phyloP scores from a whole-genome alignment of 2,888 invertebrate species.

The Pilophorus perplexus region DNA sequence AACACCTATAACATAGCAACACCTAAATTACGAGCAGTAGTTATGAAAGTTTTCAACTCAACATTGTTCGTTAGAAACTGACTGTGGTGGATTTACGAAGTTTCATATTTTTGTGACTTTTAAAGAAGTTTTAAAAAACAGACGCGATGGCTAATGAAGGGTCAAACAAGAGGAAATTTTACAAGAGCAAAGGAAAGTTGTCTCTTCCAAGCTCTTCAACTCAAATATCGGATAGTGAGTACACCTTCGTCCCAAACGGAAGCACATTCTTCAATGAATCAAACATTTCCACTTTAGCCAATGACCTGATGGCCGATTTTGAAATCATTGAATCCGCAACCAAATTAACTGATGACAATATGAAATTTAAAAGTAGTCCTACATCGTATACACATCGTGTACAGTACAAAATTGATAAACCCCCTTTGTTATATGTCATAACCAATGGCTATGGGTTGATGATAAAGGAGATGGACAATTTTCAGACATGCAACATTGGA shows the following conservation, averaged over 20 bases:
- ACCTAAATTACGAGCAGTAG: slow-evolving; percentile 1
- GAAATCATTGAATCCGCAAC: slow-evolving; percentile 10
- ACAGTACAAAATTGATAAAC: slow-evolving; percentile 17
- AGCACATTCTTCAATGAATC: slow-evolving; percentile 7
- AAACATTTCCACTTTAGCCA: slow-evolving; percentile 11
- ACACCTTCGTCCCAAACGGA: slow-evolving; percentile 9
- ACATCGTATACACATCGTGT: slow-evolving; percentile 16
- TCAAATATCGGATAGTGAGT: slow-evolving; percentile 13
- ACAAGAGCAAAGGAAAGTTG: slow-evolving; percentile 20
- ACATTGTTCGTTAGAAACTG: slow-evolving; percentile 14
- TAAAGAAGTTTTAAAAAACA: background rate
- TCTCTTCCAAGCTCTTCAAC: slow-evolving; percentile 5
- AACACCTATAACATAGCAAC: background rate
- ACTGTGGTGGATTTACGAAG: background rate
- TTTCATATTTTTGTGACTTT: slow-evolving; percentile 5
- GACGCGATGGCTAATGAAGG: slow-evolving; percentile 6
- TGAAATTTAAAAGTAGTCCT: slow-evolving; percentile 12
- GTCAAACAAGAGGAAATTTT: slow-evolving; percentile 3
- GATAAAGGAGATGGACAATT: slow-evolving; percentile 6
- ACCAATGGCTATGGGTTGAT: slow-evolving; percentile 11
- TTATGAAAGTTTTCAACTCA: slow-evolving; percentile 7
- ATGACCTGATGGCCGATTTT: slow-evolving; percentile 11
- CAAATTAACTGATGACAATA: slow-evolving; percentile 10
- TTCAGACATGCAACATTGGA: slow-evolving; percentile 3
- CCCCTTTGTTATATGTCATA: slow-evolving; percentile 3